These are phyloP conservation scores for Diuraphis noxia DNA, from an alignment of 1,140 invertebrate genomes.

Conservation along the genomic window DNA sequence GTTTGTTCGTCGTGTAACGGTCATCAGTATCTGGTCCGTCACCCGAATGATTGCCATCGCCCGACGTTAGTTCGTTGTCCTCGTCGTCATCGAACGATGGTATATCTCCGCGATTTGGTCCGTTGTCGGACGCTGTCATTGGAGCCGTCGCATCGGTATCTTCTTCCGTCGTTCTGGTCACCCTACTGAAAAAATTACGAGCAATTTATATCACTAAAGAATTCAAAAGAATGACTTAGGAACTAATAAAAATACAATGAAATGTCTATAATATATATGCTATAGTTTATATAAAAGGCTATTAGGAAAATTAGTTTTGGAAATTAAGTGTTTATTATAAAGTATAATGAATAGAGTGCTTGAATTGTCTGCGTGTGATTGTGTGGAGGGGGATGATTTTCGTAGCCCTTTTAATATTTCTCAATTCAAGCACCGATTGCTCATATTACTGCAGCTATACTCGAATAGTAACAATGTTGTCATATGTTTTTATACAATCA, in stretches of 20 bases:
- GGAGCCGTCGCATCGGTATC: not conserved
- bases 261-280: too few relatives aligned
- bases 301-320: too few relatives aligned
- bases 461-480: not conserved
- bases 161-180: not conserved
- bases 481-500: not conserved
- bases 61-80: conserved; percentile 25
- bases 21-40: not conserved
- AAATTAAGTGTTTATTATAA: too few relatives aligned
- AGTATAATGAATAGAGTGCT: too few relatives aligned
- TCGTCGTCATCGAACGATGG: conserved; percentile 24
- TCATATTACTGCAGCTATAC: too few relatives aligned
- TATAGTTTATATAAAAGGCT: too few relatives aligned
- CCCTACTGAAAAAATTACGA: not conserved
- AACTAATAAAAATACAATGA: too few relatives aligned
- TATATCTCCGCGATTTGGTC: conserved; percentile 13
- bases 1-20: not conserved
- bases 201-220: not conserved
- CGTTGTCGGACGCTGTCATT: not conserved
- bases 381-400: too few relatives aligned
- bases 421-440: too few relatives aligned
- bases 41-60: conserved; percentile 17
- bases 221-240: too few relatives aligned
- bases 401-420: too few relatives aligned
- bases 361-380: too few relatives aligned